Evolutionary conservation across 2,797 vertebrate species (phyloP).

Genomic region (Petrocephalus sullivani): DNA sequence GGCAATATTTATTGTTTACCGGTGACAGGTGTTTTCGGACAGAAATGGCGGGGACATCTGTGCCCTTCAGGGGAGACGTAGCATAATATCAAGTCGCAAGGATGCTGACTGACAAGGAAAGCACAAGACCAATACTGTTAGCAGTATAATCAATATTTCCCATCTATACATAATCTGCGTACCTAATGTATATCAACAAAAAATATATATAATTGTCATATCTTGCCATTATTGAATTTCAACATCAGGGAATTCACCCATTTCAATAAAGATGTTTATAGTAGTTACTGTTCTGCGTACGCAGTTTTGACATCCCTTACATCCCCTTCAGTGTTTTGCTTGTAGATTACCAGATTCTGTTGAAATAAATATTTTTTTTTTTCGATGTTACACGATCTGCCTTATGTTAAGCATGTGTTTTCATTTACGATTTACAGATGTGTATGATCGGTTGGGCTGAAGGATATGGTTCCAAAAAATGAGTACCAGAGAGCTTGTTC

Average conservation of each 20-base stretch:
- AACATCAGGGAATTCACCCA: constrained; percentile 54
- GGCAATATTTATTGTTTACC: constrained; percentile 28
- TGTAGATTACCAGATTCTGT: constrained; percentile 61
- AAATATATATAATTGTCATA: constrained; percentile 25
- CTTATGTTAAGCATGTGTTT: not conserved
- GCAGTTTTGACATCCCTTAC: constrained; percentile 67
- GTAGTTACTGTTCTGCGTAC: constrained; percentile 69
- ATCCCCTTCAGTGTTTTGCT: constrained; percentile 69
- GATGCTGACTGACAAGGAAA: not conserved
- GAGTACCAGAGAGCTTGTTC: not conserved
- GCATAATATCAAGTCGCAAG: not conserved
- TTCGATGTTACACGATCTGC: constrained; percentile 38
- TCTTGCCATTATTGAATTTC: constrained; percentile 39
- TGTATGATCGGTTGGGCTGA: not conserved
- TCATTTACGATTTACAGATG: not conserved
- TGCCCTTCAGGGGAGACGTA: not conserved
- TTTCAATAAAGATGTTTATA: constrained; percentile 49
- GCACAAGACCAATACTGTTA: not conserved
- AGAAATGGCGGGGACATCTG: not conserved
- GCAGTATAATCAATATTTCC: constrained; percentile 16
- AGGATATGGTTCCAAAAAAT: not conserved
- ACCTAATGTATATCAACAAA: constrained; percentile 28
- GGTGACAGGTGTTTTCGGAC: not conserved
- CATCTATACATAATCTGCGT: not conserved
- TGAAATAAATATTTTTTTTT: constrained; percentile 54